Percentiles rank a stretch among this genome's conserved stretches.
Evolutionary conservation across 1,140 invertebrate species (phyloP).

Genomic region (Rhynchophorus ferrugineus): DNA sequence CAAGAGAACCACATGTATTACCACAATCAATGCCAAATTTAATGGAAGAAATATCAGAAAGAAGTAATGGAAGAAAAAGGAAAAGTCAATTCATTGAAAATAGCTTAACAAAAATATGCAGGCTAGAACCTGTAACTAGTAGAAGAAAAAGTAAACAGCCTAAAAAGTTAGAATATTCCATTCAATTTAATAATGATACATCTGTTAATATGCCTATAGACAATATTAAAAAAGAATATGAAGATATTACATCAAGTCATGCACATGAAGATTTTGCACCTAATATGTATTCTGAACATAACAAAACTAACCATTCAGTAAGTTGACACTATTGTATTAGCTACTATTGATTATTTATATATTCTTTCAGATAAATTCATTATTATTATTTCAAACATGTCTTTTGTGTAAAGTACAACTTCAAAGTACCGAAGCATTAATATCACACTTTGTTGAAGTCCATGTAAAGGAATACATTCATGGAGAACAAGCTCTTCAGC

Average conservation of each 20-base stretch:
- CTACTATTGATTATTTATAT: too few species aligned
- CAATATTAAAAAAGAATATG: not conserved
- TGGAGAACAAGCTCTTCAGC: not conserved
- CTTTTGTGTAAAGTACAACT: too few species aligned
- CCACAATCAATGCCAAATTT: conserved; percentile 29
- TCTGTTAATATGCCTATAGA: not conserved
- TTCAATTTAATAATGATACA: not conserved
- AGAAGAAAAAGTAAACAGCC: conserved; percentile 33
- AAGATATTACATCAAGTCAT: not conserved
- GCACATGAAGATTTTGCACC: not conserved
- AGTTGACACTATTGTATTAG: too few species aligned
- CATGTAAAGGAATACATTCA: conserved; percentile 30
- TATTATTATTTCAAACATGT: too few species aligned
- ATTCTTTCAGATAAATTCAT: too few species aligned
- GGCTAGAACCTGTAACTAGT: conserved; percentile 25
- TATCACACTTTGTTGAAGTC: too few species aligned
- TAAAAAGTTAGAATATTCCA: conserved; percentile 27
- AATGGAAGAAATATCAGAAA: conserved; percentile 33
- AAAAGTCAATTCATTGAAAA: conserved; percentile 29
- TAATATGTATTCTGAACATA: not conserved
- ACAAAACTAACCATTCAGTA: not conserved
- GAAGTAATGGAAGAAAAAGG: conserved; percentile 28
- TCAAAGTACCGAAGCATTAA: too few species aligned
- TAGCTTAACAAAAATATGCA: conserved; percentile 27
- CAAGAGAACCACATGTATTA: conserved; percentile 17